phyloP scores from a whole-genome alignment of 2,888 invertebrate genomes.

The Patella pellucida region DNA sequence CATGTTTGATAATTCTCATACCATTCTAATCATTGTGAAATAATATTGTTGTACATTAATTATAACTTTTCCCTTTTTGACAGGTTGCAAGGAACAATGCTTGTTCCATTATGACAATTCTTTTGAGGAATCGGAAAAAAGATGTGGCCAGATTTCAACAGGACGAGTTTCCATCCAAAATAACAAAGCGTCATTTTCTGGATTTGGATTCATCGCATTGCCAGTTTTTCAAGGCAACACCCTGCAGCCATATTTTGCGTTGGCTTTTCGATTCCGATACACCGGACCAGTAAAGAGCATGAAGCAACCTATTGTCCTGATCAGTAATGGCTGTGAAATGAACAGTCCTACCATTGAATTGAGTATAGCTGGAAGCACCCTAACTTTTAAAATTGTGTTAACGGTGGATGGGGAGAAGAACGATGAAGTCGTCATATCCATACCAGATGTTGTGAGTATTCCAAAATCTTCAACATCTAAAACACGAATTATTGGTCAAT shows the following conservation, averaged over 20 bases:
- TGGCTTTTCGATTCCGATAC: constrained; percentile 18
- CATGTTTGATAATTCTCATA: too few relatives aligned
- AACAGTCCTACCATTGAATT: constrained; percentile 17
- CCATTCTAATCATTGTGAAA: too few relatives aligned
- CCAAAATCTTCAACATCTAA: too few relatives aligned
- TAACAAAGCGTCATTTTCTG: constrained; percentile 15
- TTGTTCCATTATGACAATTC: constrained; percentile 18
- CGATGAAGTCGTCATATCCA: not conserved
- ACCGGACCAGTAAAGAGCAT: not conserved
- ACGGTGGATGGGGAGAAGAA: not conserved
- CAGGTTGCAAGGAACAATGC: constrained; percentile 20
- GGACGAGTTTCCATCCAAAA: constrained; percentile 15
- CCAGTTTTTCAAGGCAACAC: constrained; percentile 20
- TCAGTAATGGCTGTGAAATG: constrained; percentile 20
- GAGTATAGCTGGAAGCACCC: not conserved
- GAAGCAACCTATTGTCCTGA: not conserved
- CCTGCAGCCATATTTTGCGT: constrained; percentile 16
- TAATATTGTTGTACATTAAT: too few relatives aligned
- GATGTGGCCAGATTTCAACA: constrained; percentile 12
- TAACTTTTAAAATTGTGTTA: not conserved
- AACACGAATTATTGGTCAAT: too few relatives aligned
- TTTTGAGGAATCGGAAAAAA: constrained; percentile 13
- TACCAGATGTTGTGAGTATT: not conserved
- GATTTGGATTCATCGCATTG: constrained; percentile 11
- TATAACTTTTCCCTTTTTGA: not conserved